Base-by-base conservation (phyloP, 2,113 vertebrate species). In the Oncorhynchus nerka region DNA sequence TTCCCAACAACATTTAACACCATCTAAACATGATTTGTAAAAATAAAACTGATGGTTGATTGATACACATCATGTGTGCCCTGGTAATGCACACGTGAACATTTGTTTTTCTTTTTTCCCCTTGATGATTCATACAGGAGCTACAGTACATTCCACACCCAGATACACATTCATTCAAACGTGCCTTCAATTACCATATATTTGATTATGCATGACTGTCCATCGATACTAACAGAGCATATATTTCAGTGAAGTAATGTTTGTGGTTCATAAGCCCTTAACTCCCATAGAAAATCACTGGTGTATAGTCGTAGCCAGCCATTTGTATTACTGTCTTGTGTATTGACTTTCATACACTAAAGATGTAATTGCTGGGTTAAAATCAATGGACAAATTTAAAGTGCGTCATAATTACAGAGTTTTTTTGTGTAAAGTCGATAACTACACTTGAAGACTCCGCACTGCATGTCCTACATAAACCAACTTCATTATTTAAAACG, bases 321-420 rank as follows among this genome's bases (percentile, higher is more conserved):
- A 81, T 86, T 84, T 78, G 71, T 87, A 76, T 84, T 70, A 75
- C 75, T 75, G 57, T 67, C 71, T 32, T 45, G 61, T 76, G 70
- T 86, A 89, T 73, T 86, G 75, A 86, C 77, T 85, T 85, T 83
- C 75, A 85, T 88, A 77, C 85, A 81, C 81, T 76, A 73, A 84
- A 82, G 76, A 77, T 79, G 74, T 84, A 87, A 88, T 86, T 84
- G 78, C 86, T 68, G 74, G 72, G 83, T 89, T 88, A 83, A 92
- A 90, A 86, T 83, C 88, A 78, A 88, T 88, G 84, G 83, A 79
- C 86, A 80, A 81, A 87, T 81, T 89, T 85, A 80, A 85, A 91
- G 79, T 77, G 80, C 87, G 83, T 90, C 83, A 83, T 87, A 80
- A 88, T 87, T 82, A 78, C 74, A 73, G 76, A 81, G 79, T n/a